These are phyloP conservation scores for Dissostichus mawsoni DNA, from an alignment of 2,113 vertebrate genomes.

Conservation along the genomic window DNA sequence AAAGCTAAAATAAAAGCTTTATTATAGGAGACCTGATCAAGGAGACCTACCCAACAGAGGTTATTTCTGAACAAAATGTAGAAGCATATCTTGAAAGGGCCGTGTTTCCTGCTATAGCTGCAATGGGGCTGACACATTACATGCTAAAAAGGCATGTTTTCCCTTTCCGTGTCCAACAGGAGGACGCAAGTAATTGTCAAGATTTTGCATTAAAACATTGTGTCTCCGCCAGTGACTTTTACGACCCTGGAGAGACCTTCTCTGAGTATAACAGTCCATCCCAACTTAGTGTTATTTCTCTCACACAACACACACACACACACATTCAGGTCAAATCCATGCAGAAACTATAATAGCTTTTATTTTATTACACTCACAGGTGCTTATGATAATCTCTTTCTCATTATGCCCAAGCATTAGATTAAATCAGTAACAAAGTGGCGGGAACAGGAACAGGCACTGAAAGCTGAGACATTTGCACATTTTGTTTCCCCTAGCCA, in stretches of 20 bases:
- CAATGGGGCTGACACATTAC: neutral
- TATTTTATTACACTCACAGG: neutral
- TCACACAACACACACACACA: neutral
- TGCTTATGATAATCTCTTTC: neutral
- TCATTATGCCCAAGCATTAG: neutral
- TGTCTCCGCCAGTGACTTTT: too few species aligned
- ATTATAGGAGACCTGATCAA: constrained; percentile 60
- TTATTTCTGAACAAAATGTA: constrained; percentile 50
- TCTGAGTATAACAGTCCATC: neutral
- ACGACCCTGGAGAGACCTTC: neutral
- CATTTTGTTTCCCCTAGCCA: constrained; percentile 17
- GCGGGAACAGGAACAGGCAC: constrained; percentile 23
- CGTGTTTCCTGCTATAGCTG: constrained; percentile 15
- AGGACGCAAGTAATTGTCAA: too few species aligned
- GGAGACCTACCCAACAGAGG: constrained; percentile 27
- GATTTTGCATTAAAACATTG: too few species aligned
- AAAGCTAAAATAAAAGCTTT: constrained; percentile 68
- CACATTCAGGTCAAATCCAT: neutral
- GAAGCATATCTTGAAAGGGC: constrained; percentile 18
- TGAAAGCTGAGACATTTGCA: constrained; percentile 27
- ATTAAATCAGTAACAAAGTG: constrained; percentile 16
- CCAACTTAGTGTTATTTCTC: neutral
- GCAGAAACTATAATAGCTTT: neutral
- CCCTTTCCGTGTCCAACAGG: neutral
- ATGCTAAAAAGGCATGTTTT: neutral